Percentiles rank a stretch among this genome's conserved stretches.
Evolutionary conservation across 2,888 invertebrate species (phyloP).

Genomic region (Colletes collaris): DNA sequence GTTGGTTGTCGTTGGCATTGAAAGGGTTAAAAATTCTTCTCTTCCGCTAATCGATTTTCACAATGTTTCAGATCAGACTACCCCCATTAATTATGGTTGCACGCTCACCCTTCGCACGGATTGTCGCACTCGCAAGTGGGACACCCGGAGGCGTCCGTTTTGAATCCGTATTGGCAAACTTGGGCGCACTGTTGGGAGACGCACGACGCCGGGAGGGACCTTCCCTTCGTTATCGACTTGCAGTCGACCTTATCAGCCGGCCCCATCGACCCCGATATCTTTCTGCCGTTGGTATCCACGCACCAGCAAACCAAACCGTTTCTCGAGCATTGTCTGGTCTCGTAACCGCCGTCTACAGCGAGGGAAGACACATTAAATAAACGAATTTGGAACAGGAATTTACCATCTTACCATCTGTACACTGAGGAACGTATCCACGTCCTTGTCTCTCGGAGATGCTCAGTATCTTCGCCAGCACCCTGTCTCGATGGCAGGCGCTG

Average conservation of each 20-base stretch:
- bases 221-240: constrained; percentile 78
- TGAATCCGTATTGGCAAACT: constrained; percentile 93
- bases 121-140: constrained; percentile 94
- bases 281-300: constrained; percentile 90
- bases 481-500: constrained; percentile 88
- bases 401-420: constrained; percentile 83
- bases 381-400: too few relatives aligned
- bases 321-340: constrained; percentile 91
- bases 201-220: constrained; percentile 83
- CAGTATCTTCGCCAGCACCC: constrained; percentile 90
- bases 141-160: constrained; percentile 88
- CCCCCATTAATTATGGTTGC: neutral
- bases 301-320: constrained; percentile 96
- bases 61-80: too few relatives aligned
- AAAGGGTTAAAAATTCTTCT: too few relatives aligned
- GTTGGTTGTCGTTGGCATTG: too few relatives aligned
- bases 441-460: constrained; percentile 91
- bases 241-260: constrained; percentile 89
- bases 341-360: constrained; percentile 87
- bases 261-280: constrained; percentile 91
- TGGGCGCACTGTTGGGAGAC: constrained; percentile 90
- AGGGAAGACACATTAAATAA: too few relatives aligned
- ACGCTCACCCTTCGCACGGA: constrained; percentile 90
- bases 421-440: constrained; percentile 93
- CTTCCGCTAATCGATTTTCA: too few relatives aligned